Conservation (phyloP, 92 coral and sea anemone genomes). For the Bergia sp. region DNA sequence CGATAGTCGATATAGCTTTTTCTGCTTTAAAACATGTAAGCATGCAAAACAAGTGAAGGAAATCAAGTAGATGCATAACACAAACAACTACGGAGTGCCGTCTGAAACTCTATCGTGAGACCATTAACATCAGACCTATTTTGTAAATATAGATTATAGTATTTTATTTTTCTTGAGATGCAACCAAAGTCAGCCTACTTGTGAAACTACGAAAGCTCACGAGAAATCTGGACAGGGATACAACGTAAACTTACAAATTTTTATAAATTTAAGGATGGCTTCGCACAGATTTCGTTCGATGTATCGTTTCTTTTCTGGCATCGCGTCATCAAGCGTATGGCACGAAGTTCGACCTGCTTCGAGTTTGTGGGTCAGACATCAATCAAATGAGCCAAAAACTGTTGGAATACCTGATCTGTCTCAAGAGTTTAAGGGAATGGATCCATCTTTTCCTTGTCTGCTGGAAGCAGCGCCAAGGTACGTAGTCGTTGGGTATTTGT, state of each 20-base stretch:
- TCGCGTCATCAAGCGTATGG: background rate
- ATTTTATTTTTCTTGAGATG: background rate
- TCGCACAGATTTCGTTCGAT: constrained; percentile 7
- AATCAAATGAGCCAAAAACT: constrained; percentile 37
- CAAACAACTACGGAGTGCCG: background rate
- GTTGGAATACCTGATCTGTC: constrained; percentile 81
- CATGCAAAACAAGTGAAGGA: too few species aligned
- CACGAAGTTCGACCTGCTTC: background rate
- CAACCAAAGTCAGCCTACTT: background rate
- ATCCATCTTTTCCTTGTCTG: constrained; percentile 79
- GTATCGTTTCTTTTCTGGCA: background rate
- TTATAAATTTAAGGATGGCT: background rate
- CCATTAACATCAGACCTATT: background rate
- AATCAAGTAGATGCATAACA: background rate
- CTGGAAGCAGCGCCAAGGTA: constrained; percentile 76
- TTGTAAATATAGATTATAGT: background rate
- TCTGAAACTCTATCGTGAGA: background rate
- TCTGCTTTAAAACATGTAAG: background rate
- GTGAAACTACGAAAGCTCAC: background rate
- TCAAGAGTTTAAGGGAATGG: constrained; percentile 85
- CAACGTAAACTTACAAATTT: background rate
- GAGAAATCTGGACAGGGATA: background rate
- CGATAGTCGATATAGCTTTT: background rate
- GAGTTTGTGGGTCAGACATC: constrained; percentile 17
- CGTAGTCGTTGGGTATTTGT: background rate